phyloP scores from a whole-genome alignment of 2,113 vertebrate species.

The Dinomys branickii region DNA sequence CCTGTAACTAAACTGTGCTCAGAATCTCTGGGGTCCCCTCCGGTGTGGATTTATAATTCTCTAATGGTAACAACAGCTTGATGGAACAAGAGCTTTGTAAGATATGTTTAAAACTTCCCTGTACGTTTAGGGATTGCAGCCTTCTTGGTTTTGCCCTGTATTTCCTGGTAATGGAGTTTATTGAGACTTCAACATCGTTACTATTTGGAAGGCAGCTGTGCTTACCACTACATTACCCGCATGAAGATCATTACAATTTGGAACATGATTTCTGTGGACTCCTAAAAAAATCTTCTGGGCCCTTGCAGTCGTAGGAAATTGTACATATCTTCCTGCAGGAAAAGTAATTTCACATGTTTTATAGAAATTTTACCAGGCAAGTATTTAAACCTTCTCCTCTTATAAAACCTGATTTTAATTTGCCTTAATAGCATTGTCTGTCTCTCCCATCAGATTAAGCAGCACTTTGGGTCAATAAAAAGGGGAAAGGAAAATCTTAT shows the following conservation, averaged over 20 bases:
- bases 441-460: not conserved
- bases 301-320: not conserved
- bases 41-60: not conserved
- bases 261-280: not conserved
- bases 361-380: not conserved
- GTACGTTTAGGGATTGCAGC: not conserved
- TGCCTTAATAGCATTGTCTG: not conserved
- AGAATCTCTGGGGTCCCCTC: not conserved
- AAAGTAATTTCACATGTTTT: not conserved
- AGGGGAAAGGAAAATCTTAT: not conserved
- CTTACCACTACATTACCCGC: not conserved
- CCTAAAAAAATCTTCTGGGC: not conserved
- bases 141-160: not conserved
- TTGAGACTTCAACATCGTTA: not conserved
- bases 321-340: not conserved
- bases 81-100: not conserved
- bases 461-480: not conserved
- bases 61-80: accelerated
- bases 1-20: not conserved
- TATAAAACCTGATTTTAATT: not conserved
- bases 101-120: not conserved
- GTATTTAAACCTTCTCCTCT: not conserved
- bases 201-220: not conserved
- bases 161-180: not conserved
- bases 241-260: not conserved